phyloP scores from a whole-genome alignment of 1,140 invertebrate genomes.

The Drosophila triauraria region DNA sequence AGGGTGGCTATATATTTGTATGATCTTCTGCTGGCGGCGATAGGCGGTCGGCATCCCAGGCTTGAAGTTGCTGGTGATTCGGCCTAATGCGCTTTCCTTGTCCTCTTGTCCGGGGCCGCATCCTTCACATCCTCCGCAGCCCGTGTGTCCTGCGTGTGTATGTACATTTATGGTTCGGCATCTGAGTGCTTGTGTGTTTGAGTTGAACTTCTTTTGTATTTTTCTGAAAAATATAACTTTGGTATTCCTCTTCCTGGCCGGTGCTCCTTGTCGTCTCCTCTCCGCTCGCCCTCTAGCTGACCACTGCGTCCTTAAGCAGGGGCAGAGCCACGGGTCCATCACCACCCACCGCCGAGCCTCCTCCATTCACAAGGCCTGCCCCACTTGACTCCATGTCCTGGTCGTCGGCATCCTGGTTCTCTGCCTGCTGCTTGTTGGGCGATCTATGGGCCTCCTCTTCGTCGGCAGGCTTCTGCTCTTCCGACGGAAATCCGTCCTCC shows the following conservation, averaged over 20 bases:
- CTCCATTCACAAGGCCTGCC: constrained; percentile 52
- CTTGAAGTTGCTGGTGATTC: constrained; percentile 15
- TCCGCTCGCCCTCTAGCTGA: constrained; percentile 46
- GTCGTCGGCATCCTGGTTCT: constrained; percentile 46
- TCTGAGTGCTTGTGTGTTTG: constrained; percentile 36
- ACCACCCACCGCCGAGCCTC: constrained; percentile 10
- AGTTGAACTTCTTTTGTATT: constrained; percentile 71
- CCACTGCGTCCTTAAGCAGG: constrained; percentile 70
- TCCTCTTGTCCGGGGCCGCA: constrained; percentile 23
- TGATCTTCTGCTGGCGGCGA: constrained; percentile 38
- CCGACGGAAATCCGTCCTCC: neutral
- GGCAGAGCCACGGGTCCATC: constrained; percentile 28
- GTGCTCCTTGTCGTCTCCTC: constrained; percentile 34
- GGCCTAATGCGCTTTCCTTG: constrained; percentile 47
- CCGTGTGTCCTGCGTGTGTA: constrained; percentile 38
- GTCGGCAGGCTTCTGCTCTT: constrained; percentile 23
- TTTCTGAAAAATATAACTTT: constrained; percentile 84
- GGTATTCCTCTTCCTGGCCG: constrained; percentile 63
- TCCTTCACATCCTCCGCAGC: constrained; percentile 4
- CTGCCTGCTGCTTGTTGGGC: constrained; percentile 26
- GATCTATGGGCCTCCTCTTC: constrained; percentile 34
- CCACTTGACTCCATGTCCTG: constrained; percentile 38
- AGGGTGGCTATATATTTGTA: constrained; percentile 27
- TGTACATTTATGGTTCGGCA: constrained; percentile 48
- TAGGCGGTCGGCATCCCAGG: constrained; percentile 1